These are phyloP conservation scores for Gonocerus acuteangulatus DNA, from an alignment of 2,888 invertebrate genomes.

Conservation along the genomic window DNA sequence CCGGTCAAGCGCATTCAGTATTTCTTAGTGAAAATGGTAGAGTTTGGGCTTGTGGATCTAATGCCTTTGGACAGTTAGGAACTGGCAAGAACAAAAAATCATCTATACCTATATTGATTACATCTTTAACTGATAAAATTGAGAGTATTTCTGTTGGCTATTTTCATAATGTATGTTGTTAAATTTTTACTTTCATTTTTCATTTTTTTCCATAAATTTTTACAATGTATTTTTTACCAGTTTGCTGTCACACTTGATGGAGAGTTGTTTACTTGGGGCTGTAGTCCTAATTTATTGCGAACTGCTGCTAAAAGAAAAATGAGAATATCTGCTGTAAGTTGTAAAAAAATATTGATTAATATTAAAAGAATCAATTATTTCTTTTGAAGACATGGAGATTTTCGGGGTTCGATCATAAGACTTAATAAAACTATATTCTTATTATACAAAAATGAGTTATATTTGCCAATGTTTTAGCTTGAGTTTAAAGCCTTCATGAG, in stretches of 20 bases:
- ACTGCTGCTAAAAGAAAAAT: slow-evolving; percentile 46
- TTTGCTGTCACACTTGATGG: slow-evolving; percentile 25
- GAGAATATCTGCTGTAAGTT: slow-evolving; percentile 12
- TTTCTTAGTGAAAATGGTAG: slow-evolving; percentile 60
- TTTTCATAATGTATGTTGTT: slow-evolving; percentile 63
- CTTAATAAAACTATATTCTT: too few species aligned
- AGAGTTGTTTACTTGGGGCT: slow-evolving; percentile 60
- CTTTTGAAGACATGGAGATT: too few species aligned
- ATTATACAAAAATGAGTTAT: too few species aligned
- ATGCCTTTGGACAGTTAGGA: slow-evolving; percentile 72
- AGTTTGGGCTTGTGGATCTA: slow-evolving; percentile 62
- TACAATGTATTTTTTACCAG: slow-evolving; percentile 13
- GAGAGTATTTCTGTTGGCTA: slow-evolving; percentile 55
- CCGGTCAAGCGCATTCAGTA: slow-evolving; percentile 66
- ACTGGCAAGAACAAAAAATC: slow-evolving; percentile 51
- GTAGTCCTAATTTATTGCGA: slow-evolving; percentile 65
- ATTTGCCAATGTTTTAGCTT: too few species aligned
- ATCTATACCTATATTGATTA: slow-evolving; percentile 51
- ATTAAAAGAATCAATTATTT: too few species aligned
- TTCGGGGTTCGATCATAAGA: too few species aligned
- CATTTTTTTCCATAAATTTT: not conserved
- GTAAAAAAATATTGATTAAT: not conserved
- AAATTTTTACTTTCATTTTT: slow-evolving; percentile 9
- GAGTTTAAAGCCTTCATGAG: too few species aligned
- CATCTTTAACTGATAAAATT: slow-evolving; percentile 49